Evolutionary conservation across 2,888 invertebrate genomes (phyloP), one percentile per base, ranked within the genome.

Genomic region (Meiosimyza decipiens): DNA sequence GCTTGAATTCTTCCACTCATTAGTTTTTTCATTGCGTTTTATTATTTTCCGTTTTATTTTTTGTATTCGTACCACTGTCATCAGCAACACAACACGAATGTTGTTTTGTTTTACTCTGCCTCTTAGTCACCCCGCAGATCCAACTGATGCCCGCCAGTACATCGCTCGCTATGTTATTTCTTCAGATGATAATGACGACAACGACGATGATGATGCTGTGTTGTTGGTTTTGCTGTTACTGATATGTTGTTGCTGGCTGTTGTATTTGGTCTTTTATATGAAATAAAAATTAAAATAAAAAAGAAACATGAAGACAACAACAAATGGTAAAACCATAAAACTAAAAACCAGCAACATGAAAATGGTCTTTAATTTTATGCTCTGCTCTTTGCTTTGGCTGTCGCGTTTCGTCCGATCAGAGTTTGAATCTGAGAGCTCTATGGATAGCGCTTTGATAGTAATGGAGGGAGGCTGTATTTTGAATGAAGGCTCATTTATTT

Each of bases 321-420:
- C 40, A 40, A 40, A 40, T 40, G 40, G 40, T 40, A 40, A 40
- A 40, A 40, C 40, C 40, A 40, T 40, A 40, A 40, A 40, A 9
- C 6, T 40, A 40, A 40, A 40, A 40, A 40, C 7, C 40, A 40
- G 40, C 6, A 40, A 40, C 40, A 40, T 40, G 40, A 40, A 40
- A 40, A 40, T 40, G 55, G 18, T 18, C 49, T 54, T 66, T 54
- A 22, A 66, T 66, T 22, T 54, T 66, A 13, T 66, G 33, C 54
- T 13, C 65, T 33, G 65, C 54, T 66, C 65, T 63, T 63, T 40
- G 63, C 57, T 28, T 28, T 57, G 22, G 57, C 57, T 57, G 28
- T 57, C 57, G 57, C 28, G 22, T 57, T 28, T 57, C 57, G 13
- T 57, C 28, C 7, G 57, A 22, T 57, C 28, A 28, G 57, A 57